Base-by-base conservation (phyloP, 2,113 vertebrate genomes). In the Maccullochella peelii region DNA sequence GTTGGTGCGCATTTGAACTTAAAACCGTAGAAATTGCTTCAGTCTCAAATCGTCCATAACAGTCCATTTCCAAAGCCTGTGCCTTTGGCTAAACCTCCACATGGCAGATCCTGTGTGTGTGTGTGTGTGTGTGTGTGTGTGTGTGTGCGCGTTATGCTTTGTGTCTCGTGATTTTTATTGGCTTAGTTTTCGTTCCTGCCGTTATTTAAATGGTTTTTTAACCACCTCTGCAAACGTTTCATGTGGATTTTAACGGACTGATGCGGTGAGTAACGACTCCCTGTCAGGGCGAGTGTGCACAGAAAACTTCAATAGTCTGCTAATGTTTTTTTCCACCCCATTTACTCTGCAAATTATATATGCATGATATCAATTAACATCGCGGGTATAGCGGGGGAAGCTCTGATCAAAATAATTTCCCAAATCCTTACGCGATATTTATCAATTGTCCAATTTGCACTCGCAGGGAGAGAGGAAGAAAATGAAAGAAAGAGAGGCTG, bases 241-340 rank as follows among this genome's bases (percentile, higher is more conserved):
- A 88, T 92, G 93, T 89, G 89, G 92, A 90, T 92, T 91, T 93
- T 92, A 93, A 93, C 92, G 89, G 92, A 86, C 77, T 93, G 89
- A 92, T 90, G 93, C 84, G 89, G 90, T 87, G 88, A 82, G 80
- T 92, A 92, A 92, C 91, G 86, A 88, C 90, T 91, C 87, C 91
- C 88, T 79, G 82, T 79, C 87, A 86, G 86, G 33, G 72, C 67
- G 78, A 75, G 44, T 42, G 80, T 10, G 86, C 73, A 20, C 74
- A 77, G 65, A 75, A 82, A 91, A 89, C 90, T 88, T 86, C 86
- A 91, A 73, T 79, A 70, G 88, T 55, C 76, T 82, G 52, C 81
- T 88, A 85, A 84, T 88, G 80, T 89, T 86, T 88, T 86, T 86
- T 85, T 82, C 85, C 65, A 67, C 81, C 83, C 90, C 88, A 88